A percentile compares a stretch with the other conserved stretches of the same genome.
phyloP scores from a whole-genome alignment of 2,113 vertebrate species.

The Bungarus multicinctus region DNA sequence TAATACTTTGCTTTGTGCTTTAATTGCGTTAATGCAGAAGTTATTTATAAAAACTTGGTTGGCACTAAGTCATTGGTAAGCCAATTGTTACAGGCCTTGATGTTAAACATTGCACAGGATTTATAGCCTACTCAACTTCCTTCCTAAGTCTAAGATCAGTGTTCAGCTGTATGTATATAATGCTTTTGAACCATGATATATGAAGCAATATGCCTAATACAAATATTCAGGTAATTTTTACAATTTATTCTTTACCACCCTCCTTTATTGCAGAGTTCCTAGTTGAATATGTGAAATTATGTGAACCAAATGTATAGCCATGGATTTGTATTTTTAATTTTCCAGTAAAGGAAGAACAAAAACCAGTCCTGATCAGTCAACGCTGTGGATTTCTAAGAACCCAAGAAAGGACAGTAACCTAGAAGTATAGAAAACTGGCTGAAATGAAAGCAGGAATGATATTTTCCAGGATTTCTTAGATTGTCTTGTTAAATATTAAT shows the following conservation, averaged over 20 bases:
- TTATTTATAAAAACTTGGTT: neutral
- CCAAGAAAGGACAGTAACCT: constrained; percentile 82
- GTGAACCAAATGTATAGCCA: neutral
- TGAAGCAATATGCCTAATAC: neutral
- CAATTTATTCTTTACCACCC: neutral
- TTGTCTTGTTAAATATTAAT: constrained; percentile 67
- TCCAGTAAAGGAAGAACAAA: constrained; percentile 85
- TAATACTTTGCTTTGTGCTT: neutral
- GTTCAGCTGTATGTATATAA: neutral
- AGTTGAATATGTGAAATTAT: neutral
- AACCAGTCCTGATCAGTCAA: constrained; percentile 81
- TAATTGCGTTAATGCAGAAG: neutral
- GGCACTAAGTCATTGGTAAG: neutral
- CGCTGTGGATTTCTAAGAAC: constrained; percentile 90
- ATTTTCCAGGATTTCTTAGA: constrained; percentile 55
- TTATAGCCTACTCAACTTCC: neutral
- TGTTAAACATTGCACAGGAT: neutral
- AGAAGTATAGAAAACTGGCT: constrained; percentile 79
- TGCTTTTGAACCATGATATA: neutral
- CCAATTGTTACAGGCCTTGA: neutral
- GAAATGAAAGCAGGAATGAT: constrained; percentile 46
- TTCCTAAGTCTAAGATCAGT: neutral
- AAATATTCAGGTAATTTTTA: neutral
- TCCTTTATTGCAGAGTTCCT: neutral
- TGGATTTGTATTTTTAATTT: constrained; percentile 50